Evolutionary conservation across 1,140 invertebrate species (phyloP).

Genomic region (Octopus sinensis): DNA sequence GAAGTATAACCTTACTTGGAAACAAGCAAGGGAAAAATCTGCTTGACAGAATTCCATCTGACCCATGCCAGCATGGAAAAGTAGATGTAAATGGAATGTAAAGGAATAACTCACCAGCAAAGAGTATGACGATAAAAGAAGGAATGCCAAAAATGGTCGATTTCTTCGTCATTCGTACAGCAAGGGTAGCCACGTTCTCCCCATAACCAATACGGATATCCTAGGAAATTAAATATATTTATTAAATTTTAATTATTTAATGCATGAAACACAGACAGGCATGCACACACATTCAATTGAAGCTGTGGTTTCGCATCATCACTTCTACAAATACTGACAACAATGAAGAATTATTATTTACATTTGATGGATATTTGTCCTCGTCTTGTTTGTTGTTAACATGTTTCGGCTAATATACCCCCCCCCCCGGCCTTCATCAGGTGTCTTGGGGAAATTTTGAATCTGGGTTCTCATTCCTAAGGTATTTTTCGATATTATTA

Average conservation of each 20-base stretch:
- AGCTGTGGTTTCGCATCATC: neutral
- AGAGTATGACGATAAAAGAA: conserved; percentile 21
- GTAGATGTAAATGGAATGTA: neutral
- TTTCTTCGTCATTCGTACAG: conserved; percentile 17
- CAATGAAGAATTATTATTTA: too few relatives aligned
- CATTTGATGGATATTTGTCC: too few relatives aligned
- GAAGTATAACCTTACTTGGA: too few relatives aligned
- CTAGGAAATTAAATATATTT: conserved; percentile 13
- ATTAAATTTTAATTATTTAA: neutral
- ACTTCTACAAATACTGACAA: neutral
- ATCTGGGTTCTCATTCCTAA: too few relatives aligned
- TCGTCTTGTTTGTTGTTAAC: too few relatives aligned
- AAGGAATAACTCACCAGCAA: conserved; percentile 22
- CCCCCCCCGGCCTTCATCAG: too few relatives aligned
- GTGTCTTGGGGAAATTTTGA: too few relatives aligned
- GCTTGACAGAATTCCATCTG: neutral
- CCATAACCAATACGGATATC: conserved; percentile 14
- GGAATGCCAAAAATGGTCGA: conserved; percentile 29
- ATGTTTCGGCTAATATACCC: too few relatives aligned
- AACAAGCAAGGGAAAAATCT: neutral
- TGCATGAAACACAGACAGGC: neutral
- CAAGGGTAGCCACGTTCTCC: conserved; percentile 9
- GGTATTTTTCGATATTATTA: too few relatives aligned
- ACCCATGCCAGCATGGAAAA: neutral
- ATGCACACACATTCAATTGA: neutral